phyloP scores from a whole-genome alignment of 2,797 vertebrate species.

The Sebastes hubbsi region DNA sequence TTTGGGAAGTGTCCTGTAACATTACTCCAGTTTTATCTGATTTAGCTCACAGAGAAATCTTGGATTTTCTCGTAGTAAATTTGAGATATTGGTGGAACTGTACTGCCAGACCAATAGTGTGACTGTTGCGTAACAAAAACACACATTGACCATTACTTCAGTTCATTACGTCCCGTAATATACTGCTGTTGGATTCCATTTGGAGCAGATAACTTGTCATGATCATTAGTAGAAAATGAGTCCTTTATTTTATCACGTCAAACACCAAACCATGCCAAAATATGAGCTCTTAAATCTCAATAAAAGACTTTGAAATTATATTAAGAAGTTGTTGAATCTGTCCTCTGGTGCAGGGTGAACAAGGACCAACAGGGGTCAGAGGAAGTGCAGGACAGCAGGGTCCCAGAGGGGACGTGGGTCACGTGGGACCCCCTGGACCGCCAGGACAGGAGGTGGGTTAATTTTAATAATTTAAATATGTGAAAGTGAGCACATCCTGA shows the following conservation, averaged over 20 bases:
- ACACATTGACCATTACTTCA: too few relatives aligned
- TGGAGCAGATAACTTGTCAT: too few relatives aligned
- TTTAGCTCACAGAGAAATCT: not conserved
- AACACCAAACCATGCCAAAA: not conserved
- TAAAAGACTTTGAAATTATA: not conserved
- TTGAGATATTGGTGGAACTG: not conserved
- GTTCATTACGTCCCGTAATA: not conserved
- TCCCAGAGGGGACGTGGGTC: constrained; percentile 89
- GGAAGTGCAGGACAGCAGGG: constrained; percentile 93
- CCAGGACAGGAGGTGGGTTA: constrained; percentile 84
- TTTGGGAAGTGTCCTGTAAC: not conserved
- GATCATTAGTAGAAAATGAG: too few relatives aligned
- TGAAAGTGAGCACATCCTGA: too few relatives aligned
- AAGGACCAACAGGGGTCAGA: constrained; percentile 92
- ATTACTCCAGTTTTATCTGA: not conserved
- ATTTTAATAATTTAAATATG: not conserved
- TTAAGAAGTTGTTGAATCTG: not conserved
- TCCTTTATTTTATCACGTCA: too few relatives aligned
- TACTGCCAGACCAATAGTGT: too few relatives aligned
- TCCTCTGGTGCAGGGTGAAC: constrained; percentile 85
- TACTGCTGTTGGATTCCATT: accelerated
- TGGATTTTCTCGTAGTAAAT: not conserved
- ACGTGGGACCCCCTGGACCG: constrained; percentile 83
- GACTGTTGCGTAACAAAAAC: not conserved
- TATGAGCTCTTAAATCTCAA: not conserved